Conservation (phyloP, 2,113 vertebrate genomes). For the Crotophaga sulcirostris region DNA sequence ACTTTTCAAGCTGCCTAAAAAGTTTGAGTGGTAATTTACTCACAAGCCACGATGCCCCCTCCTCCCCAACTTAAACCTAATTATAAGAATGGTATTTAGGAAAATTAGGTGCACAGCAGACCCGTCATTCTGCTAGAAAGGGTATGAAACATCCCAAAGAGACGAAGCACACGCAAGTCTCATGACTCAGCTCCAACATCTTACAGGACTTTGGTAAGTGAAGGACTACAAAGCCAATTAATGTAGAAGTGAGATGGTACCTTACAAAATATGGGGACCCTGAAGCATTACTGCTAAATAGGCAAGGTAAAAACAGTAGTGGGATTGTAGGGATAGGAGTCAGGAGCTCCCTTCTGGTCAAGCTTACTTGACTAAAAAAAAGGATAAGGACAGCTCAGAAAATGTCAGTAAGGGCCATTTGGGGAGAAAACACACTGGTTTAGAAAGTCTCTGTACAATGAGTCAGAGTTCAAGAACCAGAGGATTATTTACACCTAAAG, state of each 20-base stretch:
- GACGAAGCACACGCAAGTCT: not conserved
- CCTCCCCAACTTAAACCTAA: not conserved
- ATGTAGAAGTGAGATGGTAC: not conserved
- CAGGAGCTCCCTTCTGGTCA: not conserved
- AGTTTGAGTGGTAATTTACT: not conserved
- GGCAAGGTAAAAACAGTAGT: not conserved
- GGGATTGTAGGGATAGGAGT: not conserved
- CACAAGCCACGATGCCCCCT: not conserved
- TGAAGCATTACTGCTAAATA: not conserved
- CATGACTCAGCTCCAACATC: not conserved
- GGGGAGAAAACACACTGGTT: not conserved
- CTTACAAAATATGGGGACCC: fast-evolving
- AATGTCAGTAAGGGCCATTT: not conserved
- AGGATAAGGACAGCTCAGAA: not conserved
- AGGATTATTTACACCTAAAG: not conserved
- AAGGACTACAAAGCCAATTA: not conserved
- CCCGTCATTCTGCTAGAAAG: not conserved
- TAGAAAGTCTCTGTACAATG: not conserved
- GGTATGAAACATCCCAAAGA: not conserved
- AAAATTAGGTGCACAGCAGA: not conserved
- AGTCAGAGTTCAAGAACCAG: not conserved
- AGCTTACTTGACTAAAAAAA: not conserved
- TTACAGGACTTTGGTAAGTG: not conserved
- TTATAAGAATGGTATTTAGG: not conserved
- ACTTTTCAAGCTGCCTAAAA: not conserved